These are phyloP conservation scores for Palloptera scutellata DNA, from an alignment of 2,888 invertebrate species.

Conservation along the genomic window DNA sequence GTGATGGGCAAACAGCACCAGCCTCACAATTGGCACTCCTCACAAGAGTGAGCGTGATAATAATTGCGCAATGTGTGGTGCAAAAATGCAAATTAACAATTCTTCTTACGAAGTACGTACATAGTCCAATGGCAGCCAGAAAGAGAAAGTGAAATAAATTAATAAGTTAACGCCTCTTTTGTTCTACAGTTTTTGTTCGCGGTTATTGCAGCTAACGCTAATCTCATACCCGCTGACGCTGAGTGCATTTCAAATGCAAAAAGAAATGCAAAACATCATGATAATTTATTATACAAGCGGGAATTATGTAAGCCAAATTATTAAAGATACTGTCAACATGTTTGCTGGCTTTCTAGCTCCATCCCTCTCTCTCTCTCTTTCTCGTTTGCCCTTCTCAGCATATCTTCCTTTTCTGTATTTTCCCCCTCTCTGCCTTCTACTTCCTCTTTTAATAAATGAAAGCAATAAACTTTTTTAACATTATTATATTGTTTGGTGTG, in stretches of 20 bases:
- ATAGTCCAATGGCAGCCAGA: neutral
- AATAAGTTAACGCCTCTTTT: neutral
- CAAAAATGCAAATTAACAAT: neutral
- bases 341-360: too few species aligned
- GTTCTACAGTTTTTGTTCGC: neutral
- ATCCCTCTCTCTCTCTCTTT: too few species aligned
- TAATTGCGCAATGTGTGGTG: constrained; percentile 4
- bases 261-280: neutral
- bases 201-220: too few species aligned
- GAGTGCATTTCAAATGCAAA: neutral
- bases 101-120: too few species aligned
- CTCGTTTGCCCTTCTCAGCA: too few species aligned
- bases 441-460: too few species aligned
- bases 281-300: constrained; percentile 15
- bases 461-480: too few species aligned
- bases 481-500: too few species aligned
- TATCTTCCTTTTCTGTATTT: too few species aligned
- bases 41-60: neutral
- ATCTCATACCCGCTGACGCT: neutral
- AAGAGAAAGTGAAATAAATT: neutral
- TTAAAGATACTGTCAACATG: neutral
- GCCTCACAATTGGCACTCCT: neutral
- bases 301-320: constrained; percentile 15
- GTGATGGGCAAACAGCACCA: constrained; percentile 17
- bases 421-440: too few species aligned